phyloP scores from a whole-genome alignment of 2,797 vertebrate species.

The Sebastolobus alascanus region DNA sequence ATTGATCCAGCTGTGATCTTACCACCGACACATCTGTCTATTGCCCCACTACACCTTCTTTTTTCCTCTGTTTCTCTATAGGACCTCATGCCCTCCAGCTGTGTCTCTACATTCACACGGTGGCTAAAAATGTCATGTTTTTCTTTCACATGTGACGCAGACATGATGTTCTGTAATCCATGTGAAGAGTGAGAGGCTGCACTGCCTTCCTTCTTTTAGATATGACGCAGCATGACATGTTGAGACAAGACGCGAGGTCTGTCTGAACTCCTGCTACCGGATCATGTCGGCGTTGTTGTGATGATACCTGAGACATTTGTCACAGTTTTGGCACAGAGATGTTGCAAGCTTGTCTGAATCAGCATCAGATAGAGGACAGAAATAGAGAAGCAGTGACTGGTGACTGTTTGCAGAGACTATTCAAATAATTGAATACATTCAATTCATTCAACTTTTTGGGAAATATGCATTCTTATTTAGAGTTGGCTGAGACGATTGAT shows the following conservation, averaged over 20 bases:
- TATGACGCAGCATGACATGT: background rate
- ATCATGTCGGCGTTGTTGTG: background rate
- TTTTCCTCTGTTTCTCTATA: background rate
- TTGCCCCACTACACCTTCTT: background rate
- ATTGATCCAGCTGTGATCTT: slow-evolving; percentile 37
- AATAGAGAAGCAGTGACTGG: background rate
- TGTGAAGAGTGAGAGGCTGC: background rate
- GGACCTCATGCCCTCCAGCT: background rate
- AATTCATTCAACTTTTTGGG: background rate
- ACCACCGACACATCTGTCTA: slow-evolving; percentile 16
- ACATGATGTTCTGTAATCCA: background rate
- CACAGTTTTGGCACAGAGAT: background rate
- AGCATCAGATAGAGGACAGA: background rate
- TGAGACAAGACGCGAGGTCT: background rate
- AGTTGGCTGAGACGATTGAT: background rate
- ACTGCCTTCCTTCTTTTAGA: background rate
- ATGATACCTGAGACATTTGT: background rate
- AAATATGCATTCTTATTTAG: background rate
- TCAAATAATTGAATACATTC: background rate
- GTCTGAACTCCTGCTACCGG: background rate
- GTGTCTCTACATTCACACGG: background rate
- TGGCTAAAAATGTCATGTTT: slow-evolving; percentile 5
- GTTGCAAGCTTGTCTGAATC: background rate
- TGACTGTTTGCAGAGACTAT: background rate
- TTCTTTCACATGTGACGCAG: background rate